Evolutionary conservation across 2,888 invertebrate species (phyloP), one percentile per base, ranked within the genome.

Genomic region (Melanchra persicariae): DNA sequence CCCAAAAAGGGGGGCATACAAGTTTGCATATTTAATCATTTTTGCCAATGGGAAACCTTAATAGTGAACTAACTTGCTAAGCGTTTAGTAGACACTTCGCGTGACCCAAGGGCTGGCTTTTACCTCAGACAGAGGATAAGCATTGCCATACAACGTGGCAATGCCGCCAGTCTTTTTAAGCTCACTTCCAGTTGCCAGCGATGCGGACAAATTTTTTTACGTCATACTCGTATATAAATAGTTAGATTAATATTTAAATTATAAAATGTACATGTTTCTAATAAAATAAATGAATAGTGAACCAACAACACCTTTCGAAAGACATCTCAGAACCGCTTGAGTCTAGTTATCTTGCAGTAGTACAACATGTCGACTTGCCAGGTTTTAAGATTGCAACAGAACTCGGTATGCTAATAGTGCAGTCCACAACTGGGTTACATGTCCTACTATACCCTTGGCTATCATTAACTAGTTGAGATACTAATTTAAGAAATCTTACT

Each of bases 351-450:
- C 40, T 40, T 40, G n/a, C 45, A 54, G 12, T 59, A 34, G 37
- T 40, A 49, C 1, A 40, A 61, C 72, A 24, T 45, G 58, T 77
- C 26, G 40, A 57, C 47, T 51, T 77, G 72, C 78, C 68, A 72
- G 77, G 43, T 65, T 61, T 61, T 40, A 17, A 77, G 54, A 78
- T 78, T 78, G 78, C 77, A 68, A 77, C 78, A 78, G 68, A 65
- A 51, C 43, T 68, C 34, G 57, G 24, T 61, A 77, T 68, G 73
- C 67, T 78, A 78, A 77, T 64, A 64, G 67, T 40, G 40, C 9
- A 61, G 43, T 55, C 24, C 9, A 51, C 19, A 77, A 37, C 61
- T 77, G 30, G 77, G 64, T 72, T 64, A 57, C 34, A 52, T 47
- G 65, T 76, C 49, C n/a, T 52, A 7, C n/a, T 54, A 58, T 76